These are phyloP conservation scores for Lithobates sylvaticus DNA, from an alignment of 2,797 vertebrate genomes.

Conservation along the genomic window DNA sequence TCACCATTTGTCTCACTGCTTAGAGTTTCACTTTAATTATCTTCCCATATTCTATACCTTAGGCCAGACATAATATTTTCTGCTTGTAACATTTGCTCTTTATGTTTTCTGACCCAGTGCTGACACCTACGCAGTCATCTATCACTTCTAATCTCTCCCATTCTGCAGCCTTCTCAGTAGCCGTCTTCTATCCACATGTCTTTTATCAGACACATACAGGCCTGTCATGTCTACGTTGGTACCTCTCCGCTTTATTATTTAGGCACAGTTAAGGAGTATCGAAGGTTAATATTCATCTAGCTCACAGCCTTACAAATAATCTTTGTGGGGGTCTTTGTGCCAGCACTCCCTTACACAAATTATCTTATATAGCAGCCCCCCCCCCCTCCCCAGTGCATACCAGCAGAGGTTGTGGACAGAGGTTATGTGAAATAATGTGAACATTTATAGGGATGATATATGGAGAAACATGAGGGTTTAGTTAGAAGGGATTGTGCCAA, in stretches of 20 bases:
- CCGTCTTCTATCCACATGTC: neutral
- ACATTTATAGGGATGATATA: neutral
- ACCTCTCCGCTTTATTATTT: conserved; percentile 3
- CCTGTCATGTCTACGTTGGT: neutral
- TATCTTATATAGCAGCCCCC: neutral
- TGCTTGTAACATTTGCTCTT: neutral
- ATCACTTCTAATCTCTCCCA: neutral
- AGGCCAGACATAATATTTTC: neutral
- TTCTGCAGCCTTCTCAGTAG: neutral
- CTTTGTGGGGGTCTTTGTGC: neutral
- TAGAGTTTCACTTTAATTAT: too few species aligned
- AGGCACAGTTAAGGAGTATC: neutral
- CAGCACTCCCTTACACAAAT: neutral
- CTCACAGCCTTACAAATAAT: neutral
- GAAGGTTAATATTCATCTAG: neutral
- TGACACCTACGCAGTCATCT: neutral
- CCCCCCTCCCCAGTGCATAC: neutral
- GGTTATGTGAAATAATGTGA: conserved; percentile 12
- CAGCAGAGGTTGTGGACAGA: neutral
- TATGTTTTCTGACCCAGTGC: neutral
- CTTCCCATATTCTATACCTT: too few species aligned
- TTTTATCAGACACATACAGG: neutral
- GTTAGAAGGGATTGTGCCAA: neutral
- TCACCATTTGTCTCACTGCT: too few species aligned
- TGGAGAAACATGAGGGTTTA: conserved; percentile 7